Conservation (phyloP, 2,888 invertebrate species). For the Lochmaea capreae region DNA sequence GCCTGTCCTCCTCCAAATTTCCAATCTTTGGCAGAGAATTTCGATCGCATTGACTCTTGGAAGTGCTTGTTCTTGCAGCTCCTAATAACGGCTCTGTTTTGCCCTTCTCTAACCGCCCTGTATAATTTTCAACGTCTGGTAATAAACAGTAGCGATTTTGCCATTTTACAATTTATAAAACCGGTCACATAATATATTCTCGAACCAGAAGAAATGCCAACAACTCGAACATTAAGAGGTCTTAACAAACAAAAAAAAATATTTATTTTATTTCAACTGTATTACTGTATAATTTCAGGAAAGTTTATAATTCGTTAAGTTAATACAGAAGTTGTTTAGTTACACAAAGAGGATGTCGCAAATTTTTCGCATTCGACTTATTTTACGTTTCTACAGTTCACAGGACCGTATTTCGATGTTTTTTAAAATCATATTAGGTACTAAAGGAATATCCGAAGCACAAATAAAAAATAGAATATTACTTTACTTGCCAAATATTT, state of each 20-base stretch:
- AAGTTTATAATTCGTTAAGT: neutral
- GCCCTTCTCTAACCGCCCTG: no score
- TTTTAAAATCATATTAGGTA: no score
- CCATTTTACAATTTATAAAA: conserved; percentile 16
- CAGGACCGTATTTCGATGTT: no score
- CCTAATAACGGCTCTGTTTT: no score
- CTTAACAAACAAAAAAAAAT: neutral
- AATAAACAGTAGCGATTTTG: neutral
- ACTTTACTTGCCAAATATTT: no score
- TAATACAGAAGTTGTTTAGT: neutral
- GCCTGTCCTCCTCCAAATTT: no score
- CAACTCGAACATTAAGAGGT: conserved; percentile 7
- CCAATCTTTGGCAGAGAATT: no score
- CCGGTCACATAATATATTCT: conserved; percentile 26
- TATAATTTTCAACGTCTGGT: neutral
- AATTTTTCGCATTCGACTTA: neutral
- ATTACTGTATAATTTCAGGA: neutral
- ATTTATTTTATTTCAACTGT: conserved; percentile 16
- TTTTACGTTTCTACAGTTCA: no score
- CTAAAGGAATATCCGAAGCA: no score
- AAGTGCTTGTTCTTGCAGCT: no score
- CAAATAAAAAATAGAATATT: no score
- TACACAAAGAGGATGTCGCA: neutral
- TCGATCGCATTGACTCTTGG: no score
- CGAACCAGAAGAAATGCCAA: conserved; percentile 8